These are phyloP conservation scores for Ophion obscuratus DNA, from an alignment of 2,888 invertebrate genomes.

Conservation along the genomic window DNA sequence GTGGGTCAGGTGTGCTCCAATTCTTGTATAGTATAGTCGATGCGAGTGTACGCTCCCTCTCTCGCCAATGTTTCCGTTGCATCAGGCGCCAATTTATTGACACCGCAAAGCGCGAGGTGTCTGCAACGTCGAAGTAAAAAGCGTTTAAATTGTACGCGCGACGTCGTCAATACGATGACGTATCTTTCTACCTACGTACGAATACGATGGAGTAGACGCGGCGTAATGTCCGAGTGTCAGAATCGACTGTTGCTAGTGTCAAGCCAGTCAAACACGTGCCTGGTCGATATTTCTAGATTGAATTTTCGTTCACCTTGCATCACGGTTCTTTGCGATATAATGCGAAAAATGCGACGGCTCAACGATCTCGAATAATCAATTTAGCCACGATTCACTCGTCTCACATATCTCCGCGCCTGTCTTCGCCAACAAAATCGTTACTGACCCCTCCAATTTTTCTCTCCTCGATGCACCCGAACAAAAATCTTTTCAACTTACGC, in stretches of 20 bases:
- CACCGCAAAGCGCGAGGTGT: background rate
- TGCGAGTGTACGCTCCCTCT: background rate
- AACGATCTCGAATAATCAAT: slow-evolving; percentile 60
- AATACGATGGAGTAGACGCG: too few relatives aligned
- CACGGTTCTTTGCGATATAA: slow-evolving; percentile 16
- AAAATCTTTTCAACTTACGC: background rate
- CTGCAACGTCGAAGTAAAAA: background rate
- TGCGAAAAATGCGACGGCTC: slow-evolving; percentile 30
- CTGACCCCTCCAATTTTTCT: slow-evolving; percentile 2
- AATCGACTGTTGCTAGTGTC: slow-evolving; percentile 16
- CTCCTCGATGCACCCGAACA: background rate
- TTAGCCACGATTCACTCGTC: slow-evolving; percentile 52
- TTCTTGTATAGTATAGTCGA: slow-evolving; percentile 13
- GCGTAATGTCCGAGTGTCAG: background rate
- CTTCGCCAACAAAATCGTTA: slow-evolving; percentile 13
- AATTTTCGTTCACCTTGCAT: slow-evolving; percentile 12
- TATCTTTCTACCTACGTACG: background rate
- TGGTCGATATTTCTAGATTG: slow-evolving; percentile 10
- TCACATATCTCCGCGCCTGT: background rate
- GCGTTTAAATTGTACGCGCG: background rate
- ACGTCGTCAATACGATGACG: background rate
- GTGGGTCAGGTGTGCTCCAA: slow-evolving; percentile 52
- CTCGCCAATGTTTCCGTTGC: slow-evolving; percentile 36
- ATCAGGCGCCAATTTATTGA: slow-evolving; percentile 42
- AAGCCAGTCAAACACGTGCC: background rate